phyloP scores from a whole-genome alignment of 2,888 invertebrate genomes.

The Macrophya annulata region DNA sequence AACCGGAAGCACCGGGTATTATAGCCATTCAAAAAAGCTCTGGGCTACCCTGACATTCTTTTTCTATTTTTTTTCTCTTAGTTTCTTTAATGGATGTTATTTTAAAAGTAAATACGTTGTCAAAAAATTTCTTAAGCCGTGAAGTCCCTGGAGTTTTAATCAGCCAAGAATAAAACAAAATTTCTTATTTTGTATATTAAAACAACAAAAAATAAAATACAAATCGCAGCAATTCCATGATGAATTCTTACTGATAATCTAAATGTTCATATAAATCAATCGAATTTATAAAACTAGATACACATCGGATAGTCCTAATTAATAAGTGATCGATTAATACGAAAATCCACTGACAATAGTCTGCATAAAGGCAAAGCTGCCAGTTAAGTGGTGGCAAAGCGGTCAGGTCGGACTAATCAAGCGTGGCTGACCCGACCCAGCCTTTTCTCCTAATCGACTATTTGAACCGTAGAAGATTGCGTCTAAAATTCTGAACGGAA shows the following conservation, averaged over 20 bases:
- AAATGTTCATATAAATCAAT: not conserved
- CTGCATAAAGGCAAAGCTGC: not conserved
- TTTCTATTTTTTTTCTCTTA: not conserved
- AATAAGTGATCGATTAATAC: not conserved
- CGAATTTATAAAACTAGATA: not conserved
- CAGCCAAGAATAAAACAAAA: not conserved
- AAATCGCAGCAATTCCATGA: not conserved
- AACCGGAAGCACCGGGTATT: constrained; percentile 21
- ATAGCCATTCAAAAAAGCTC: not conserved
- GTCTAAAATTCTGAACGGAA: not conserved
- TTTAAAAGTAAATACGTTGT: not conserved
- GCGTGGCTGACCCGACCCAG: constrained; percentile 38
- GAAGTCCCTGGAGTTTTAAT: not conserved
- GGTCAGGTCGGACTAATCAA: constrained; percentile 37
- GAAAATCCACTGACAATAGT: not conserved
- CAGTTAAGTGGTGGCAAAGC: constrained; percentile 15
- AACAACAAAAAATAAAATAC: not conserved
- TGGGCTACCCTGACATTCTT: not conserved
- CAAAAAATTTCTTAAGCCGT: not conserved
- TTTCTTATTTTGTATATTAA: not conserved
- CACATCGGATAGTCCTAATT: not conserved
- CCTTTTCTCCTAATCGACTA: constrained; percentile 20
- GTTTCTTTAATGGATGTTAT: not conserved
- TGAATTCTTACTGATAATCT: not conserved
- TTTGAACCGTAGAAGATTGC: not conserved